These are phyloP conservation scores for Mesocentrotus franciscanus DNA, from an alignment of 53 echinoderm and acorn worm species.

Conservation along the genomic window DNA sequence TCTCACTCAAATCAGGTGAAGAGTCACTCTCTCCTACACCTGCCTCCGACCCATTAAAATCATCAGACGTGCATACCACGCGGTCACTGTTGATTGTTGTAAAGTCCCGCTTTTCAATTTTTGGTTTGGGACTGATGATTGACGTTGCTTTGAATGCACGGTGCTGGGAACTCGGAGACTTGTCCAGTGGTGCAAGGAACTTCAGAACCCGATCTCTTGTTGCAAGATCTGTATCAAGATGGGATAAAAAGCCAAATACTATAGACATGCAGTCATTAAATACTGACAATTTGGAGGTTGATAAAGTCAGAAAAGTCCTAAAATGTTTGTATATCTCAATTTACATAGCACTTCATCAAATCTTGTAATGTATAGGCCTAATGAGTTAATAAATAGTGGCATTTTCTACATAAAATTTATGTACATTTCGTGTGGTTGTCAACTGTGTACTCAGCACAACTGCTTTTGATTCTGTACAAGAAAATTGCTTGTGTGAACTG, in stretches of 20 bases:
- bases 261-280: background rate
- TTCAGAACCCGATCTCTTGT: conserved; percentile 82
- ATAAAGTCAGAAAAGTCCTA: background rate
- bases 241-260: background rate
- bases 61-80: background rate
- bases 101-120: conserved; percentile 53
- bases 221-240: conserved; percentile 77
- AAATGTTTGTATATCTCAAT: background rate
- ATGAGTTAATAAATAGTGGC: no score
- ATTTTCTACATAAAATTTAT: no score
- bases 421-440: no score
- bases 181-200: conserved; percentile 89
- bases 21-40: background rate
- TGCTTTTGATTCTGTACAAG: background rate
- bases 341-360: no score
- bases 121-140: background rate
- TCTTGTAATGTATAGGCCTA: no score
- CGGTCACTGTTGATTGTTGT: background rate
- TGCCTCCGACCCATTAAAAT: background rate
- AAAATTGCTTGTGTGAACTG: background rate
- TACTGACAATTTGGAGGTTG: background rate
- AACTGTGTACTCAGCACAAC: background rate
- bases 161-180: conserved; percentile 77
- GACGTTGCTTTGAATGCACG: background rate
- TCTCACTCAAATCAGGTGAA: conserved; percentile 5